phyloP scores from a whole-genome alignment of 2,113 vertebrate genomes.

The Engraulis encrasicolus region DNA sequence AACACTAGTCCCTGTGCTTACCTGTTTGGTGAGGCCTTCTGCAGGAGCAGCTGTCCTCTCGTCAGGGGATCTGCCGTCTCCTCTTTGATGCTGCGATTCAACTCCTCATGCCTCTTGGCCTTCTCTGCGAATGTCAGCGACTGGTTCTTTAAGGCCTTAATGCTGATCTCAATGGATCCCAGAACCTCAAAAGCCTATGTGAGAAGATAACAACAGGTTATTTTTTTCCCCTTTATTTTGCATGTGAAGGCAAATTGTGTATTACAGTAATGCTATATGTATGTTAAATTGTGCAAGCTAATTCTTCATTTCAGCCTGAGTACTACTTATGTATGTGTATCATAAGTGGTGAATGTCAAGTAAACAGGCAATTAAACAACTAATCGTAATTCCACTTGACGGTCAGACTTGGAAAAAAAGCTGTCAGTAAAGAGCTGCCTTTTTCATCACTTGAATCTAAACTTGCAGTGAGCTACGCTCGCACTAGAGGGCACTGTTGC shows the following conservation, averaged over 20 bases:
- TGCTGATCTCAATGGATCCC: constrained; percentile 74
- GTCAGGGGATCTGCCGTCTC: constrained; percentile 72
- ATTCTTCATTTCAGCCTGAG: not conserved
- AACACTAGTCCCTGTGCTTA: too few species aligned
- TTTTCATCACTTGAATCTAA: not conserved
- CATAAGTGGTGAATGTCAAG: not conserved
- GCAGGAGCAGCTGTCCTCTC: constrained; percentile 76
- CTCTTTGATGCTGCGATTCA: constrained; percentile 70
- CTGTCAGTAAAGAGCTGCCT: not conserved
- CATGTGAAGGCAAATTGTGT: not conserved
- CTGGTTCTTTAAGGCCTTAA: constrained; percentile 73
- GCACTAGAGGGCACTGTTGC: constrained; percentile 41
- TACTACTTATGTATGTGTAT: not conserved
- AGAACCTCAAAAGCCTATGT: constrained; percentile 78
- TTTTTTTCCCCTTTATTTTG: not conserved
- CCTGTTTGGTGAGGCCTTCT: constrained; percentile 74
- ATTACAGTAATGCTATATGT: too few species aligned
- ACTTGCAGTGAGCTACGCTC: not conserved
- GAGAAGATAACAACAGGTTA: constrained; percentile 1
- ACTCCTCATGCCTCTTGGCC: constrained; percentile 71
- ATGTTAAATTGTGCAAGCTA: not conserved
- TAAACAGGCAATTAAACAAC: not conserved
- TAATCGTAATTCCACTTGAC: not conserved
- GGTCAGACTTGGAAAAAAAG: not conserved
- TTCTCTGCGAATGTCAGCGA: constrained; percentile 65